Conservation (phyloP, 2,888 invertebrate genomes). For the Drosophila nr. fundita region DNA sequence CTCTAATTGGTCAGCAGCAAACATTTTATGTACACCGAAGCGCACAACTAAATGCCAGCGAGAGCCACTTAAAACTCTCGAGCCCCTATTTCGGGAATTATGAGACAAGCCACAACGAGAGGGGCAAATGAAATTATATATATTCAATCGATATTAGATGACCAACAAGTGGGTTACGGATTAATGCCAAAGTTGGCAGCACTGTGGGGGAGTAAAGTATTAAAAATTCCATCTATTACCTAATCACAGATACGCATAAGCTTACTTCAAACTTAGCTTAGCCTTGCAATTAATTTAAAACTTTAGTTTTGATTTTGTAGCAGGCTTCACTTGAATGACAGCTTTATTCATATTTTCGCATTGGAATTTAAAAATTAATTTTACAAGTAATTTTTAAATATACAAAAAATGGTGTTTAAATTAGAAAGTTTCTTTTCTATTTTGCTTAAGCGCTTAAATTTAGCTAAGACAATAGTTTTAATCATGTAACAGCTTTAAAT, state of each 20-base stretch:
- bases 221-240: not conserved
- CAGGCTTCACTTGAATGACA: too few species aligned
- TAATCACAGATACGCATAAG: not conserved
- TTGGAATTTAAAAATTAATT: rapidly evolving
- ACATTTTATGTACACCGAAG: slow-evolving; percentile 42
- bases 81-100: slow-evolving; percentile 61
- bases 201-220: not conserved
- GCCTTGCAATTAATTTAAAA: not conserved
- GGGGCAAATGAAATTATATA: slow-evolving; percentile 1
- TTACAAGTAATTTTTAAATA: not conserved
- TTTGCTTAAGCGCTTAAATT: not conserved
- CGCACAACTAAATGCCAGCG: slow-evolving; percentile 15
- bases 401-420: not conserved
- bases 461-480: not conserved
- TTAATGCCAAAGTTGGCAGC: not conserved
- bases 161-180: slow-evolving; percentile 1
- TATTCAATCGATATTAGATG: slow-evolving; percentile 43
- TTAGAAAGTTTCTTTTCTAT: not conserved
- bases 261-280: not conserved
- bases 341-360: not conserved
- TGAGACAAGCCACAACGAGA: not conserved
- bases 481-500: not conserved
- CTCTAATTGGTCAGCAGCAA: slow-evolving; percentile 72
- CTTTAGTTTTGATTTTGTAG: too few species aligned
- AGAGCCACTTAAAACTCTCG: slow-evolving; percentile 58